Percentiles rank a stretch among this genome's conserved stretches.
phyloP scores from a whole-genome alignment of 2,797 vertebrate genomes.

The Acrossocheilus fasciatus region DNA sequence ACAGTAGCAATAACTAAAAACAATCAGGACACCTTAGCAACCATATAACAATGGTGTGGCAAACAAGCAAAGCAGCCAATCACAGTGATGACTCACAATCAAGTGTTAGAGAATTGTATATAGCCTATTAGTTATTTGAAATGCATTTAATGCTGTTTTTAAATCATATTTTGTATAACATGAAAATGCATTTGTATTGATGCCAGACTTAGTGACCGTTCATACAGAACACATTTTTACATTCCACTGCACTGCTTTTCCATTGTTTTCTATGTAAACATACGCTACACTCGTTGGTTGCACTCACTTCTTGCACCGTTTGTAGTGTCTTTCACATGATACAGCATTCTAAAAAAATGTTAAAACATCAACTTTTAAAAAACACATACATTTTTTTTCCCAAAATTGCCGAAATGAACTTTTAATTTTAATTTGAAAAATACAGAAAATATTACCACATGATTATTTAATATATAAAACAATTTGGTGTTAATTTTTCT shows the following conservation, averaged over 20 bases:
- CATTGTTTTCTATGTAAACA: neutral
- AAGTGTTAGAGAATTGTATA: neutral
- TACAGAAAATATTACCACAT: neutral
- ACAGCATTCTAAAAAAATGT: too few relatives aligned
- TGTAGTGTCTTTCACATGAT: neutral
- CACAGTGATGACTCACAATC: neutral
- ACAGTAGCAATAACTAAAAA: neutral
- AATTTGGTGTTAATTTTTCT: neutral
- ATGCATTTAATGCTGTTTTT: neutral
- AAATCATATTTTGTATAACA: neutral
- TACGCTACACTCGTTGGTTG: neutral
- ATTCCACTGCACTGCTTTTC: slow-evolving; percentile 11
- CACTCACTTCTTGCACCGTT: neutral
- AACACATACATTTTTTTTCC: too few relatives aligned
- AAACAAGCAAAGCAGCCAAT: neutral
- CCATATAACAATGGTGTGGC: neutral
- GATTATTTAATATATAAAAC: neutral
- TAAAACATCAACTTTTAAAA: too few relatives aligned
- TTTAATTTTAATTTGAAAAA: neutral
- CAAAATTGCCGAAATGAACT: neutral
- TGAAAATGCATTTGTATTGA: neutral
- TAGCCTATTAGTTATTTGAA: neutral
- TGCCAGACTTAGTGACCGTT: neutral
- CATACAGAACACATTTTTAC: neutral
- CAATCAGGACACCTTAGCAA: neutral